These are phyloP conservation scores for Spicauda simplicius DNA, from an alignment of 2,888 invertebrate species.

Conservation along the genomic window DNA sequence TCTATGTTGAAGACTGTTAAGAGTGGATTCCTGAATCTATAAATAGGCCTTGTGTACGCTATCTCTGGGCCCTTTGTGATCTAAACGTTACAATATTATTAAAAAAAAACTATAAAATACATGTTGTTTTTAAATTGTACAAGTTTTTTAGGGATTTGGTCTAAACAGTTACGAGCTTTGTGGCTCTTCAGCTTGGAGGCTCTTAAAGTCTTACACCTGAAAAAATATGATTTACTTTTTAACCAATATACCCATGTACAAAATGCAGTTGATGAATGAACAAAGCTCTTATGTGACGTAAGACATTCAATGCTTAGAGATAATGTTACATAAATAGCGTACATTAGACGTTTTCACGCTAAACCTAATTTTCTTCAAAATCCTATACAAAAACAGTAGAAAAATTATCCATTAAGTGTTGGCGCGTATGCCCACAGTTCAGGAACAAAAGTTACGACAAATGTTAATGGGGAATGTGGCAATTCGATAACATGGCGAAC, in stretches of 20 bases:
- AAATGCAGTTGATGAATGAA: background rate
- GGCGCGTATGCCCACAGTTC: background rate
- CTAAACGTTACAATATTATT: background rate
- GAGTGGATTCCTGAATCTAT: background rate
- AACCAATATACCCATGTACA: background rate
- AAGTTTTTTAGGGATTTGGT: background rate
- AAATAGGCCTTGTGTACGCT: background rate
- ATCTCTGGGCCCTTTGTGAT: background rate
- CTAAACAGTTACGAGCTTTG: no score
- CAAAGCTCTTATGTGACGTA: background rate
- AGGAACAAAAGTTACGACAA: conserved; percentile 12
- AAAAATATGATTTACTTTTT: background rate
- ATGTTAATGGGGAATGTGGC: conserved; percentile 14
- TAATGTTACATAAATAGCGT: background rate
- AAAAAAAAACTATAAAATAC: no score
- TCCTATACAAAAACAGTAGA: conserved; percentile 11
- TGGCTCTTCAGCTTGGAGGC: background rate
- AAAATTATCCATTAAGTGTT: background rate
- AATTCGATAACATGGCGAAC: background rate
- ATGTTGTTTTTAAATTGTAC: background rate
- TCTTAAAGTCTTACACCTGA: background rate
- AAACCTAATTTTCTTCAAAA: conserved; percentile 5
- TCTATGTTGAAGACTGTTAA: background rate
- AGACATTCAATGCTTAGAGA: background rate
- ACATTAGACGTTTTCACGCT: conserved; percentile 16